These are phyloP conservation scores for Conus canariensis DNA, from an alignment of 2,888 invertebrate genomes.

Conservation along the genomic window DNA sequence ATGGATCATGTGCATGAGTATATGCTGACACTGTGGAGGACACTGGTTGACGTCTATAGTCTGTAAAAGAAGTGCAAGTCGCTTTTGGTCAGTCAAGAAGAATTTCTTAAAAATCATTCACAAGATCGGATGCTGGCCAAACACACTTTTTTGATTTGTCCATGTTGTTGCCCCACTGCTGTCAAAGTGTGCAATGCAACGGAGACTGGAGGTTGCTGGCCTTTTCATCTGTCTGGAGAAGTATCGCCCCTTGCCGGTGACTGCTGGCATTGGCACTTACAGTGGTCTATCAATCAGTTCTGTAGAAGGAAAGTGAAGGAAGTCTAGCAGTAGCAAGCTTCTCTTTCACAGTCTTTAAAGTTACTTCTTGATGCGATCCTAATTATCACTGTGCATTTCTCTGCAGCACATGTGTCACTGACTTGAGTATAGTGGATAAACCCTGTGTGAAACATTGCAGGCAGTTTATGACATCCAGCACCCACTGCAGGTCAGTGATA, in stretches of 20 bases:
- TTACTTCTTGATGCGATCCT: neutral
- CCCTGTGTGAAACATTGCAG: neutral
- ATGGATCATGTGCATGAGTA: neutral
- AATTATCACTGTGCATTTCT: neutral
- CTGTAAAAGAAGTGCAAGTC: conserved; percentile 1
- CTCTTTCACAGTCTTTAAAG: too few relatives aligned
- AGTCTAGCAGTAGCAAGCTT: too few relatives aligned
- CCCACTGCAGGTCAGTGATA: conserved; percentile 2
- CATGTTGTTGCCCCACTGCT: neutral
- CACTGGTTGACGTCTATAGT: neutral
- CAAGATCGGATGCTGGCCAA: neutral
- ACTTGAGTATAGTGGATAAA: neutral
- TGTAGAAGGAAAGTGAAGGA: too few relatives aligned
- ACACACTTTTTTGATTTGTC: neutral
- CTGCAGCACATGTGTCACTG: neutral
- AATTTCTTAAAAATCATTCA: neutral
- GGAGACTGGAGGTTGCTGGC: neutral
- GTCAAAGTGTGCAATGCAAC: neutral
- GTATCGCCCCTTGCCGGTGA: neutral
- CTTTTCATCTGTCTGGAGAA: neutral
- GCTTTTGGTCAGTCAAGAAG: conserved; percentile 23
- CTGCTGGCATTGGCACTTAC: neutral
- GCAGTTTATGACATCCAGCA: neutral
- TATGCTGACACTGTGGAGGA: conserved; percentile 11
- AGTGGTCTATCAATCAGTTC: conserved; percentile 49